These are phyloP conservation scores for Eurypyga helias DNA, from an alignment of 2,113 vertebrate species.

Conservation along the genomic window DNA sequence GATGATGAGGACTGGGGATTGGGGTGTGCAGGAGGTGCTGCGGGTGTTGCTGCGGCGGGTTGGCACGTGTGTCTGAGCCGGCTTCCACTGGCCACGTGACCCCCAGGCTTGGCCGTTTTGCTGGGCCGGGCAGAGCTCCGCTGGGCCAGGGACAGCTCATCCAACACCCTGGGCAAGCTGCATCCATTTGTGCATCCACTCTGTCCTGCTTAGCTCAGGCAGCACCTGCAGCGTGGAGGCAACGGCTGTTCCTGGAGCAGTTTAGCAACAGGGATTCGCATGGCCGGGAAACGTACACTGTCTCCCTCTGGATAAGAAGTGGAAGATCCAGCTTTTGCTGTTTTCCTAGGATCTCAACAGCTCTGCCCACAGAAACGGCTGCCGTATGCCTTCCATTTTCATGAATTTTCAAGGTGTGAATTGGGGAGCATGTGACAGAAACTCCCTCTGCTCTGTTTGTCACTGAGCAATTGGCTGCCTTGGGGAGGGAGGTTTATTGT, in stretches of 20 bases:
- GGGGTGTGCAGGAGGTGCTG: background rate
- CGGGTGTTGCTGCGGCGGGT: background rate
- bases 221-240: background rate
- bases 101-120: background rate
- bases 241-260: background rate
- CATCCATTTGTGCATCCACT: background rate
- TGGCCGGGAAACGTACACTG: background rate
- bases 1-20: background rate
- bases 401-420: constrained; percentile 20
- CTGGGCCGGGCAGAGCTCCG: background rate
- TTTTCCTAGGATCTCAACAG: background rate
- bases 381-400: background rate
- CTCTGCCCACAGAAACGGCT: constrained; percentile 16
- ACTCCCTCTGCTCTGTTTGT: background rate
- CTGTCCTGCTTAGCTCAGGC: background rate
- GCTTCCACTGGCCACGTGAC: background rate
- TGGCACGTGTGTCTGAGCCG: background rate
- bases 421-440: background rate
- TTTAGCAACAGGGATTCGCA: background rate
- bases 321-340: background rate
- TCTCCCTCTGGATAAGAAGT: background rate
- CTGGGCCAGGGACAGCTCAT: background rate
- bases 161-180: accelerated
- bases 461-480: background rate
- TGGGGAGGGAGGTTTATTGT: background rate